phyloP scores from a whole-genome alignment of 1,140 invertebrate species.

The Drosophila sp. region DNA sequence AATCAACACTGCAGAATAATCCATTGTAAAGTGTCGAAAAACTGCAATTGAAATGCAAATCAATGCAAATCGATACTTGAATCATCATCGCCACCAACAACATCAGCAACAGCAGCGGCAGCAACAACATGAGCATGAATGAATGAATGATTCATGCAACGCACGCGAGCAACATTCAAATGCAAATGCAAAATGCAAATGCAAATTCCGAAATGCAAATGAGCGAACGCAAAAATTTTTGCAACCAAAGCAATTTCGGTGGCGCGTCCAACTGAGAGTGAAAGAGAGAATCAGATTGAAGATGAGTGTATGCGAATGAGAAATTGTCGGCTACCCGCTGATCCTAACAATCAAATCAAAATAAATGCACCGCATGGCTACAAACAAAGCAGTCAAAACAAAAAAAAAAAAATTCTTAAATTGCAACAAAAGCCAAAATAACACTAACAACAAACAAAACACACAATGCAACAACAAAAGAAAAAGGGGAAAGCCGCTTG shows the following conservation, averaged over 20 bases:
- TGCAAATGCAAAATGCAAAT: slow-evolving; percentile 59
- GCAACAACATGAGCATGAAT: slow-evolving; percentile 4
- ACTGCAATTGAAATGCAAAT: slow-evolving; percentile 79
- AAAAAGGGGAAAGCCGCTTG: slow-evolving; percentile 39
- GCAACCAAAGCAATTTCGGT: slow-evolving; percentile 43
- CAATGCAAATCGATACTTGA: slow-evolving; percentile 80
- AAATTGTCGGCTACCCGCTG: slow-evolving; percentile 48
- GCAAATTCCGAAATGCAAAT: slow-evolving; percentile 49
- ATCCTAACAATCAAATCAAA: slow-evolving; percentile 75
- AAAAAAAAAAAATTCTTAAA: slow-evolving; percentile 6
- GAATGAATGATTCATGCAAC: slow-evolving; percentile 75
- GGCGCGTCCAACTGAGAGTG: background rate
- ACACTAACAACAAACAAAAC: slow-evolving; percentile 30
- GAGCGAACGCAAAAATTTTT: slow-evolving; percentile 50
- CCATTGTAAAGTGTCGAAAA: slow-evolving; percentile 80
- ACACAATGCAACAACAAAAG: slow-evolving; percentile 22
- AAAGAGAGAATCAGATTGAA: background rate
- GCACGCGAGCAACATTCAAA: slow-evolving; percentile 72
- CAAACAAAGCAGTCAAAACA: slow-evolving; percentile 4
- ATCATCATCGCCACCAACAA: slow-evolving; percentile 54
- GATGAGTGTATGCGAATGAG: slow-evolving; percentile 6
- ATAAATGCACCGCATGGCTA: slow-evolving; percentile 67
- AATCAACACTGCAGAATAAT: slow-evolving; percentile 78
- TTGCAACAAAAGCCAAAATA: slow-evolving; percentile 57
- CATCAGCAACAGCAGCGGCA: slow-evolving; percentile 20